Base-by-base conservation (phyloP, 2,888 invertebrate genomes). In the Nomada goodeniana region DNA sequence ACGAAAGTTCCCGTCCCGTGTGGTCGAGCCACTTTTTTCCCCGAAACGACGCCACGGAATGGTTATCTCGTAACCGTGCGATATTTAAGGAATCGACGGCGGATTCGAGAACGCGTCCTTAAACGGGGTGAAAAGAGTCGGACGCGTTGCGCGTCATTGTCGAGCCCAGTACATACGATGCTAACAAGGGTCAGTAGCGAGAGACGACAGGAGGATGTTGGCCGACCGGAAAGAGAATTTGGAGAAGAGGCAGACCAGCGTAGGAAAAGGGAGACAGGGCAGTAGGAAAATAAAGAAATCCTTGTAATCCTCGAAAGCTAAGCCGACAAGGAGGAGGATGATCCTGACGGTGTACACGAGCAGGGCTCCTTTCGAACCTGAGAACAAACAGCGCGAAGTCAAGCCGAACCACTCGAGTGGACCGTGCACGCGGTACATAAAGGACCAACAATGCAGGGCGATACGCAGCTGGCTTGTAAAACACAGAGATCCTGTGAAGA, bases 381-480 rank as follows among this genome's bases (percentile, higher is more conserved):
- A 89, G 89, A 89, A 83, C 77, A 80, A 80, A 83, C 87, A 83
- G 70, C 77, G 79, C 78, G 88, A 91, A 93, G 92, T 93, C 92
- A 93, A 92, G 87, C 92, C 85, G 86, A 88, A 88, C 86, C 89
- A 90, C 91, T 91, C 91, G 91, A 90, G 90, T 89, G 89, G 87
- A 80, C 73, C 60, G 75, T 52, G 69, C 75, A 50, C 82, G 76
- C 86, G 81, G 71, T 86, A 83, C 88, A 91, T 91, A 92, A 92
- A 92, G 90, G 89, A 89, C 87, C 91, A 90, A 92, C 92, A 92
- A 93, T 92, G 87, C 89, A 80, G 85, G 84, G 87, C 89, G 87
- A 88, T 90, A 86, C 88, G 90, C 92, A 93, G 93, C 92, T 92
- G 93, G 89, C 91, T 92, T 92, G 91, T 93, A 92, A 93, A 93